Evolutionary conservation across 2,888 invertebrate species (phyloP).

Genomic region (Torymus texanus): DNA sequence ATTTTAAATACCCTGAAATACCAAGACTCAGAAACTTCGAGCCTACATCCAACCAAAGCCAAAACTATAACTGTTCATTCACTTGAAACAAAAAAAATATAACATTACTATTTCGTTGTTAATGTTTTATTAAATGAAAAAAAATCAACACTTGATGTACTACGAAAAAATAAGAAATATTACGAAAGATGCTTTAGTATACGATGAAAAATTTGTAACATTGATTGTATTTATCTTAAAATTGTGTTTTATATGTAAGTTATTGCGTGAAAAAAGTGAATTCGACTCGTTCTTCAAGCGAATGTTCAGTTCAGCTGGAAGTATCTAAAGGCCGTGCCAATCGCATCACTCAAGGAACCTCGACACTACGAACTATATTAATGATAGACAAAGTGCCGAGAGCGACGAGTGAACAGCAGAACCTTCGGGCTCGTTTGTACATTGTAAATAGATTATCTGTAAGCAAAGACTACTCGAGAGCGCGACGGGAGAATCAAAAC

Average conservation of each 20-base stretch:
- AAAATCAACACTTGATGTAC: too few species aligned
- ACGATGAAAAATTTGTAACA: not conserved
- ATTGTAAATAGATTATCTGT: constrained; percentile 61
- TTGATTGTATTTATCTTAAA: not conserved
- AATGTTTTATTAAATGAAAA: too few species aligned
- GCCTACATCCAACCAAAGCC: constrained; percentile 31
- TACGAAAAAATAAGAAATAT: too few species aligned
- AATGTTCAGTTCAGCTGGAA: not conserved
- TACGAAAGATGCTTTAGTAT: not conserved
- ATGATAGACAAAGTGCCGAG: constrained; percentile 40
- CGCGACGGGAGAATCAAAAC: constrained; percentile 44
- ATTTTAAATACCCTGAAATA: constrained; percentile 13
- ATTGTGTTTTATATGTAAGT: not conserved
- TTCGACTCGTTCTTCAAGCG: not conserved
- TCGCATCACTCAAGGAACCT: constrained; percentile 41
- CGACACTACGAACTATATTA: constrained; percentile 22
- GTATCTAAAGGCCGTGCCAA: constrained; percentile 24
- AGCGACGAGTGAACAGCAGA: constrained; percentile 49
- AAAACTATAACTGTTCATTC: constrained; percentile 22
- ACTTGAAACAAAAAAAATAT: not conserved
- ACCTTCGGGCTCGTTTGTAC: constrained; percentile 57
- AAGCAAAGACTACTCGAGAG: constrained; percentile 53
- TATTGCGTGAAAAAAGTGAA: not conserved
- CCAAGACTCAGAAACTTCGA: constrained; percentile 46
- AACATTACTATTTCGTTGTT: not conserved